These are phyloP conservation scores for Chrysolina haemoptera DNA, from an alignment of 2,888 invertebrate species.

Conservation along the genomic window DNA sequence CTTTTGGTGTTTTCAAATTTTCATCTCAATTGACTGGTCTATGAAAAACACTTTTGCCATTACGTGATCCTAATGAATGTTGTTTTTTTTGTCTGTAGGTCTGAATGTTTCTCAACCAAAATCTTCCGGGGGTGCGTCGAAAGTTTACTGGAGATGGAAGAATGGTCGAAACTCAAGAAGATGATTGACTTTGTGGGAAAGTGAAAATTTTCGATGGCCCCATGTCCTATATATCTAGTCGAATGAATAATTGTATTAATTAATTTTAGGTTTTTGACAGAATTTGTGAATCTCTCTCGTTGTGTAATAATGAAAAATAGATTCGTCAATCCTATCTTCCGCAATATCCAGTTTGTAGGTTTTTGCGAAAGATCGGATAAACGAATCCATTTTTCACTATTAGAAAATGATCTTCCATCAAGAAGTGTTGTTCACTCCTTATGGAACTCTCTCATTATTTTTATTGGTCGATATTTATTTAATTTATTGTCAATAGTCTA, in stretches of 20 bases:
- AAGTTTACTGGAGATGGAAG: constrained; percentile 83
- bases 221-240: constrained; percentile 66
- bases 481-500: constrained; percentile 43
- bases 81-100: constrained; percentile 72
- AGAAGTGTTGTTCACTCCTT: constrained; percentile 29
- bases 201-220: constrained; percentile 57
- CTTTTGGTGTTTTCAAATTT: not conserved
- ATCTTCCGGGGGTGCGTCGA: constrained; percentile 88
- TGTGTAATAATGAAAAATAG: constrained; percentile 21
- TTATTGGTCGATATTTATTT: constrained; percentile 53
- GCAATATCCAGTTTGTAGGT: no score
- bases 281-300: constrained; percentile 56
- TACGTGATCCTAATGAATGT: not conserved
- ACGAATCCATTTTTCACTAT: no score
- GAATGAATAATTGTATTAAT: constrained; percentile 60
- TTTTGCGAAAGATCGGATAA: no score
- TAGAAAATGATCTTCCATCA: no score
- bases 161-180: constrained; percentile 83
- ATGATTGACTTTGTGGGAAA: constrained; percentile 86
- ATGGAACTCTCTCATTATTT: constrained; percentile 53
- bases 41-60: not conserved
- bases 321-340: no score
- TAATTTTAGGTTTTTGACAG: constrained; percentile 61
- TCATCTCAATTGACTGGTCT: not conserved
- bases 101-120: constrained; percentile 84